Evolutionary conservation across 2,113 vertebrate genomes (phyloP).

Genomic region (Tetrao urogallus): DNA sequence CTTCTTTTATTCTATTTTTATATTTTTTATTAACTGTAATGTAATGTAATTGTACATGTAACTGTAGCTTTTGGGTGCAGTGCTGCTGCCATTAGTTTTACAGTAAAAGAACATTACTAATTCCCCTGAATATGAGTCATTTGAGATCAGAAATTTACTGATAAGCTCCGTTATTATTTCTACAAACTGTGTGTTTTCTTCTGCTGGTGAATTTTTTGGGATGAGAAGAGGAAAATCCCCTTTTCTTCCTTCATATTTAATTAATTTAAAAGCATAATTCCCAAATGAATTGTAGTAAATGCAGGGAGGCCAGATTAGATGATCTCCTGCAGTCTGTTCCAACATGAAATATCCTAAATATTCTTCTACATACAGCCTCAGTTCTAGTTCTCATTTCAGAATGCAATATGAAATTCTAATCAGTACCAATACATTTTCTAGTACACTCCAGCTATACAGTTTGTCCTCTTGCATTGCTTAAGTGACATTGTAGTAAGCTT

Average conservation of each 20-base stretch:
- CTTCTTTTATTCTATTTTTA: neutral
- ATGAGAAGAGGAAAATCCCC: neutral
- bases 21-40: neutral
- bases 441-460: neutral
- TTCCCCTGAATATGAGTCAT: neutral
- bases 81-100: neutral
- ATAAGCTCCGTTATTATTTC: neutral
- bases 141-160: neutral
- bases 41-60: too few species aligned
- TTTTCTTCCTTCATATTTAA: neutral
- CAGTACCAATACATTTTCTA: neutral
- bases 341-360: neutral
- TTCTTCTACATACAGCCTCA: neutral
- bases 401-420: neutral
- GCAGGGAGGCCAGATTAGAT: neutral
- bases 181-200: neutral
- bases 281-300: neutral
- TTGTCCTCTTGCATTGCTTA: neutral
- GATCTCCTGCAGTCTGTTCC: rapidly evolving
- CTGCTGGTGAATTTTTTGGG: neutral
- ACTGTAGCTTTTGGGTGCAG: neutral
- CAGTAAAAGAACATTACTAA: neutral
- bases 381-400: neutral
- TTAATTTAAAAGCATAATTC: neutral
- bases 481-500: neutral